Base-by-base conservation (phyloP, 2,797 vertebrate species). In the Pseudochirops corinnae region DNA sequence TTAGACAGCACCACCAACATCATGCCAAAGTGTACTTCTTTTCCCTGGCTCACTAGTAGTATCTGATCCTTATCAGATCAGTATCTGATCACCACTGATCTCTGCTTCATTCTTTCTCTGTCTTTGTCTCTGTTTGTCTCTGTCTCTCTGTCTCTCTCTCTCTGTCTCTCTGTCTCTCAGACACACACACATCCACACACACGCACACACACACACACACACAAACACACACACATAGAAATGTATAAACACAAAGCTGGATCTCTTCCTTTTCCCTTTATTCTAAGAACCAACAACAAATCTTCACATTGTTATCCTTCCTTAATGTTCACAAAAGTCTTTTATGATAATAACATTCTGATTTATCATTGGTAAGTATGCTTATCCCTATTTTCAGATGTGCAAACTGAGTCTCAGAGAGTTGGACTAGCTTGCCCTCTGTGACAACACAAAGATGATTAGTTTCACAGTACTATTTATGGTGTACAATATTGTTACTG, bases 71-170 rank as follows among this genome's bases (percentile, higher is more conserved):
- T 67, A 67, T n/a, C n/a, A n/a, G n/a, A n/a, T n/a, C n/a, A n/a
- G n/a, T n/a, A n/a, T n/a, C n/a, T n/a, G n/a, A 67, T 5, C 16
- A 74, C 28, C 0, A 74, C 21, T 24, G 24, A 18, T 52, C 55
- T 53, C 24, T 46, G 0, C 62, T 46, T 90, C 14, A 31, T 0
- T 21, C 16, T 74, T 0, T 39, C n/a, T 46, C 1, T 55, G 1
- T 55, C 55, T 46, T 21, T 52, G 10, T n/a, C 12, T 67, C 31
- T 67, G 13, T 39, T 33, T 67, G 33, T 67, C 14, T n/a, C 67
- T 74, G 5, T 74, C 33, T 74, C 16, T 74, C 4, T 39, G 33
- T 67, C 0, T 67, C 33, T 67, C 31, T 67, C 31, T 46, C 46
- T 46, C 46, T 46, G 46, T 39, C 62, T 39, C 16, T 74, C 33